Conservation (phyloP, 2,113 vertebrate genomes). For the Podiceps cristatus region DNA sequence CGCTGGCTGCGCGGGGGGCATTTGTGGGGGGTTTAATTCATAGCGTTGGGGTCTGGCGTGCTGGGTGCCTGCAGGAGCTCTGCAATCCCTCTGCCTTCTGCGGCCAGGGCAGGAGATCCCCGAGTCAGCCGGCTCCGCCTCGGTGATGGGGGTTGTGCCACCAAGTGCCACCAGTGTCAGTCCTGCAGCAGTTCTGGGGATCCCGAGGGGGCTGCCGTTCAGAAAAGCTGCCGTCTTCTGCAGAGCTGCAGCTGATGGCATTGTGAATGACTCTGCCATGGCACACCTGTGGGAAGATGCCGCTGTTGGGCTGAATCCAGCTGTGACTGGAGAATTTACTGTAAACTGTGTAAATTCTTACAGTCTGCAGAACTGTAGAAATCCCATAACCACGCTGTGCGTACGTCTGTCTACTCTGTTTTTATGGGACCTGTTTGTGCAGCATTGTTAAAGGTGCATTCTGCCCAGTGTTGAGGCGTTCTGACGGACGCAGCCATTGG, state of each 20-base stretch:
- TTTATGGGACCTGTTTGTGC: accelerated
- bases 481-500: accelerated
- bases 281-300: accelerated
- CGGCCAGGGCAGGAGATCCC: not conserved
- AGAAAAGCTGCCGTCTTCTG: accelerated
- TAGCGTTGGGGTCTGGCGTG: accelerated
- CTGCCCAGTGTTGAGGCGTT: accelerated
- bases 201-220: accelerated
- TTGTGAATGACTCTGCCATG: accelerated
- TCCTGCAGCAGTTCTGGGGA: accelerated
- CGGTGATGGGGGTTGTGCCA: accelerated
- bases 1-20: accelerated
- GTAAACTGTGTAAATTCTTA: accelerated
- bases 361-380: accelerated
- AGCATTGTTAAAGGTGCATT: accelerated
- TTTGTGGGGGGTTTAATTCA: not conserved
- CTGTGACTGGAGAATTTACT: accelerated
- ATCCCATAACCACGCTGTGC: accelerated
- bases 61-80: accelerated
- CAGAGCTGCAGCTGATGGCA: accelerated
- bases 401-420: accelerated
- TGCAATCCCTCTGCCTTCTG: accelerated
- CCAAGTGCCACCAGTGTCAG: accelerated
- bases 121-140: accelerated
- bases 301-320: not conserved